Evolutionary conservation across 2,113 vertebrate genomes (phyloP), one percentile per base, ranked within the genome.

Genomic region (Piprites chloris): DNA sequence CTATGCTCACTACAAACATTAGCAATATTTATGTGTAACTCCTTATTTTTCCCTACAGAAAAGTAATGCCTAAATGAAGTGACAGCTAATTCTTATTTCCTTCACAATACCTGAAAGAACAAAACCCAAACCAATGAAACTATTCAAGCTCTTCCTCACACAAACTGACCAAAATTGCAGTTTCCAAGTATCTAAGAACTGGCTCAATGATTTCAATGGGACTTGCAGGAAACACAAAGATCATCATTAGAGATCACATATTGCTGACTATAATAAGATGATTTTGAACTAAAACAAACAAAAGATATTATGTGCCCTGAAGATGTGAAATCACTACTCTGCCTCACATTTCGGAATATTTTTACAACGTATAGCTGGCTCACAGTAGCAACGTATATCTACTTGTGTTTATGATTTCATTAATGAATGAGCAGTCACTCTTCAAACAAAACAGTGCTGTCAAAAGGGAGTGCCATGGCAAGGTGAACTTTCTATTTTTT

Each of bases 301-400:
- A 82, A 93, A 85, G 14, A 62, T 7, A 55, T 26, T 4, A 5
- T 17, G 17, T 50, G 23, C 13, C 47, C 39, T 39, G 47, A 96
- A 91, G 67, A n/a, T 39, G 39, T 74, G 55, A 78, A 88, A 77
- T 84, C 59, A 74, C 30, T 74, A 56, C 42, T 91, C 87, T 67
- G 46, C 47, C 44, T 78, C 24, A 2, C 35, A 86, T 59, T 92
- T 93, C 79, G 84, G 55, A 90, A 56, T 61, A 80, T 19, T 74
- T 93, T 44, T 71, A 83, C 30, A 88, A 30, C 0, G 0, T 63
- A 41, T 13, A 69, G 30, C 24, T 1, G 3, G 46, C 35, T 85
- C 23, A 59, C 8, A 26, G 30, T 26, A 78, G 39, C 35, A 67
- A 46, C 1, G 2, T 28, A 32, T 15, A 55, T 81, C 52, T 41